phyloP scores from a whole-genome alignment of 2,797 vertebrate species.

The Helarctos malayanus region DNA sequence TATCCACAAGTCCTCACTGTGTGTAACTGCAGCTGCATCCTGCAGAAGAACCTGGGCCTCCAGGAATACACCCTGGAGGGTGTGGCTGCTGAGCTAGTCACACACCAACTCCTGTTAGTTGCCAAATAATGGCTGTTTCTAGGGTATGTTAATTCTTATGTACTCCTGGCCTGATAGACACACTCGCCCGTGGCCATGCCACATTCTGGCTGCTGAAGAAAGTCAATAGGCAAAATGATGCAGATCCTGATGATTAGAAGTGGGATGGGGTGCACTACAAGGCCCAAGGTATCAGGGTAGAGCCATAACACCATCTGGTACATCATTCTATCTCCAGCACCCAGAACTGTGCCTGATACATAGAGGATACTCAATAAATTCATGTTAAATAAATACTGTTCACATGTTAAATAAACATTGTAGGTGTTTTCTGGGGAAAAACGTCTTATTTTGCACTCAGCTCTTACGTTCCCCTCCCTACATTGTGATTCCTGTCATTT shows the following conservation, averaged over 20 bases:
- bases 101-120: background rate
- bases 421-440: background rate
- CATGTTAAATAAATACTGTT: background rate
- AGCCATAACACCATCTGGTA: background rate
- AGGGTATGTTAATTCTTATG: background rate
- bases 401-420: background rate
- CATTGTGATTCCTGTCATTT: background rate
- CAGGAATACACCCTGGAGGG: background rate
- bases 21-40: background rate
- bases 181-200: background rate
- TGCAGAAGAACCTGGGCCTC: background rate
- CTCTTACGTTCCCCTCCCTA: background rate
- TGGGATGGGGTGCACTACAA: background rate
- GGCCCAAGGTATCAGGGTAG: background rate
- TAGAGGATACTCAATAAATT: background rate
- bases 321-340: background rate
- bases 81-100: background rate
- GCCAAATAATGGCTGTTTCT: background rate
- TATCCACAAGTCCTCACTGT: background rate
- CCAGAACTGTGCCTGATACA: background rate
- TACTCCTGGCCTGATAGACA: background rate
- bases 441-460: background rate
- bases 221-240: background rate
- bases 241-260: background rate
- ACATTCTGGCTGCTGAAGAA: background rate